Percentiles rank a stretch among this genome's conserved stretches.
Conservation (phyloP, 2,888 invertebrate genomes). For the Eristalinus sepulchralis region DNA sequence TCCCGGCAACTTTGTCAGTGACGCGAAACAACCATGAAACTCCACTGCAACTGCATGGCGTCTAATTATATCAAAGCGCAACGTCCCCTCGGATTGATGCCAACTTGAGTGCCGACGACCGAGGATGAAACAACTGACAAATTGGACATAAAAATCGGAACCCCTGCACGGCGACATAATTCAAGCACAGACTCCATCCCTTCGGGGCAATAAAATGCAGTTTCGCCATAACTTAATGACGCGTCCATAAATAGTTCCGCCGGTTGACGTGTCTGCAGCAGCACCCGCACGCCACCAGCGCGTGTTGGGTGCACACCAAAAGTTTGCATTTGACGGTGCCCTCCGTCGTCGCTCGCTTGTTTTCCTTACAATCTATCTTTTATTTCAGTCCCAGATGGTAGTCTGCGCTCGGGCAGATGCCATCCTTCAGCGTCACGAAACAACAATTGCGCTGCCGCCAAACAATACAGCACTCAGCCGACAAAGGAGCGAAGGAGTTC, state of each 20-base stretch:
- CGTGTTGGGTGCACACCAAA: constrained; percentile 5
- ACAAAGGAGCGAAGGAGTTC: constrained; percentile 5
- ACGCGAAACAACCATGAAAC: background rate
- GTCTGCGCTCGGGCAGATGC: background rate
- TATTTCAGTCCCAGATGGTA: background rate
- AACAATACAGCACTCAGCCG: constrained; percentile 1
- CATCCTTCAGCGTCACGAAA: background rate
- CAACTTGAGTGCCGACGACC: background rate
- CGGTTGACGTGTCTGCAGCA: constrained; percentile 18
- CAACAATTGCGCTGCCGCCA: constrained; percentile 10
- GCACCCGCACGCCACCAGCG: background rate
- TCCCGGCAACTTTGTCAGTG: background rate
- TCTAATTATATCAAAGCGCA: constrained; percentile 51
- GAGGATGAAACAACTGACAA: constrained; percentile 10
- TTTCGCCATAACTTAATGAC: constrained; percentile 48
- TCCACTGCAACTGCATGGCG: constrained; percentile 1
- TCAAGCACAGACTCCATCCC: background rate
- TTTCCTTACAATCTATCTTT: constrained; percentile 41
- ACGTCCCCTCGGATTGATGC: constrained; percentile 11
- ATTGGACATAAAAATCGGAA: constrained; percentile 50
- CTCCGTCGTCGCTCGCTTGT: background rate
- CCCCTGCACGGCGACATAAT: background rate
- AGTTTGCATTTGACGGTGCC: constrained; percentile 43
- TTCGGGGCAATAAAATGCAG: constrained; percentile 45
- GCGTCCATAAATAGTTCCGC: constrained; percentile 42